Percentiles rank a stretch among this genome's conserved stretches.
These are phyloP conservation scores for Clarias macrocephalus DNA, from an alignment of 2,113 vertebrate genomes.

Conservation along the genomic window DNA sequence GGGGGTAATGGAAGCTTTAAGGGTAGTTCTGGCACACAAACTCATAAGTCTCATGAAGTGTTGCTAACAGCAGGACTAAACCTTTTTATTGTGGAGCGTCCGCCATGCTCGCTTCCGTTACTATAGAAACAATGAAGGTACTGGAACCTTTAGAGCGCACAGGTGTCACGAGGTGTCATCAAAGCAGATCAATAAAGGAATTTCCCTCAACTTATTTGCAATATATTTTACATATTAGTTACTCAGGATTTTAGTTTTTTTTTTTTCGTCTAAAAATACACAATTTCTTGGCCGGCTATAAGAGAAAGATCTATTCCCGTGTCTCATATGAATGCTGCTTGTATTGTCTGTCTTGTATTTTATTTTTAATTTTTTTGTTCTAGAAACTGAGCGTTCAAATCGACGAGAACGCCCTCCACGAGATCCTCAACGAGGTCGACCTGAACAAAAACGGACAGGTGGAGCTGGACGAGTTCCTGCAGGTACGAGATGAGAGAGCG, in stretches of 20 bases:
- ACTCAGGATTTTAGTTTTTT: too few species aligned
- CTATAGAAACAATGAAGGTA: neutral
- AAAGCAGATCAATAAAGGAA: neutral
- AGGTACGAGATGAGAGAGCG: slow-evolving; percentile 69
- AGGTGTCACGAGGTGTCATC: neutral
- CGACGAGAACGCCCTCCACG: slow-evolving; percentile 88
- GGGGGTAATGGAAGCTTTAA: too few species aligned
- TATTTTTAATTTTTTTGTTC: neutral
- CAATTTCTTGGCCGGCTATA: neutral
- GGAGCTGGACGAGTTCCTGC: slow-evolving; percentile 91
- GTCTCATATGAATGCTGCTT: neutral
- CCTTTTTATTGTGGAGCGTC: too few species aligned
- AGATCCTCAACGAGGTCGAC: slow-evolving; percentile 94
- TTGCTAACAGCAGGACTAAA: too few species aligned
- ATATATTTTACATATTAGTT: neutral
- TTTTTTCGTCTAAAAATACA: neutral
- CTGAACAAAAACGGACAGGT: slow-evolving; percentile 98
- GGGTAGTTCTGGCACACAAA: too few species aligned
- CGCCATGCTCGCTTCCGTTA: neutral
- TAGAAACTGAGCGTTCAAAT: slow-evolving; percentile 87
- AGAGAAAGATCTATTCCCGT: neutral
- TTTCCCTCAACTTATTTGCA: neutral
- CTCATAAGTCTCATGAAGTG: too few species aligned
- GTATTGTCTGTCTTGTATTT: neutral
- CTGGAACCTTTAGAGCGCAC: neutral